These are phyloP conservation scores for Pseudorectes ferrugineus DNA, from an alignment of 2,113 vertebrate species.

Conservation along the genomic window DNA sequence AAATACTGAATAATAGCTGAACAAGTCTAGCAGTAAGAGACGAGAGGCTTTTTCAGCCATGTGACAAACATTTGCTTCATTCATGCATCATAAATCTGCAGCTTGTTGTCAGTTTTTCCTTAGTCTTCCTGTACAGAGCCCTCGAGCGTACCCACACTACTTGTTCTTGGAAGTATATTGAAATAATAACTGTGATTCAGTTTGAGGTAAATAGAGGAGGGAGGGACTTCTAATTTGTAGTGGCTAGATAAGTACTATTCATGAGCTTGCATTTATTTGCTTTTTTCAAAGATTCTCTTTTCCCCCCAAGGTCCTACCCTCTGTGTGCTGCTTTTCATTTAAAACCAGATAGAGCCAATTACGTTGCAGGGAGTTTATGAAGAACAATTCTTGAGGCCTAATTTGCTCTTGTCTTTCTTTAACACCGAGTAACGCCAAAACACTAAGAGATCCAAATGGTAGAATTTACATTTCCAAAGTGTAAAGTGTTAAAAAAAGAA, in stretches of 20 bases:
- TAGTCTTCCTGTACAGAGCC: not conserved
- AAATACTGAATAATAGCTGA: not conserved
- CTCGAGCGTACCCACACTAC: not conserved
- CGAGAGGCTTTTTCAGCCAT: not conserved
- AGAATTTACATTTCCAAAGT: not conserved
- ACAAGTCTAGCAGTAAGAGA: not conserved
- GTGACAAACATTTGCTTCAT: not conserved
- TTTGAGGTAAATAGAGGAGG: not conserved
- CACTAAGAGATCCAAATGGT: not conserved
- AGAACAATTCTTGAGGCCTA: not conserved
- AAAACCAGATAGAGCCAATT: not conserved
- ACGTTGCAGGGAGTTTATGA: not conserved
- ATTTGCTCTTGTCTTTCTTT: not conserved
- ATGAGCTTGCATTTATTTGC: not conserved
- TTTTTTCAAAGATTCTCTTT: not conserved
- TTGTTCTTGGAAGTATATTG: not conserved
- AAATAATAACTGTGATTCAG: not conserved
- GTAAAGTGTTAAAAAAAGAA: not conserved
- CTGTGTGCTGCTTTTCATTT: not conserved
- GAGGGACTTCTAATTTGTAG: not conserved
- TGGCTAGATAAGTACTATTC: not conserved
- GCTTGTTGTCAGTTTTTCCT: not conserved
- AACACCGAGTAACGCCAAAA: not conserved
- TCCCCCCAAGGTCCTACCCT: not conserved
- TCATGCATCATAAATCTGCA: not conserved